Evolutionary conservation across 2,113 vertebrate genomes (phyloP), one percentile per base, ranked within the genome.

Genomic region (Heterotilapia buettikoferi): DNA sequence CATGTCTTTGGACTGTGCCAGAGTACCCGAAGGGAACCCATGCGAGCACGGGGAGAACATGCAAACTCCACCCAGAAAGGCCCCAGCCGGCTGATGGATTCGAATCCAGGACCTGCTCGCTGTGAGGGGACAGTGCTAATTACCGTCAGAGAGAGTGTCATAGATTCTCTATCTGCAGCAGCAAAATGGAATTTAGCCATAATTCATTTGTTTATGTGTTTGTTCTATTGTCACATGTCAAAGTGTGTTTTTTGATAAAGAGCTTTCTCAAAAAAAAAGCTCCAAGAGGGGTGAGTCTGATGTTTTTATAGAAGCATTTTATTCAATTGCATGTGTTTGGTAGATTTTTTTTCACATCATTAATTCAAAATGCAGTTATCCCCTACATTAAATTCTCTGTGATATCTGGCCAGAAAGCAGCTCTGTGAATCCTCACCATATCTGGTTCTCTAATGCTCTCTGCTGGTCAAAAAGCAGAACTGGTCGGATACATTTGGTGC

Each of bases 391-490:
- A 86, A 79, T 88, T 85, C 79, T 31, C 36, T 85, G 24, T 90
- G 81, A 82, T 82, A 71, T 87, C 26, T 61, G 40, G 56, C 89
- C 87, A 82, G 45, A 19, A 26, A 66, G 76, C 36, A 84, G 33
- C 47, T 5, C 63, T 26, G 83, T 80, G 36, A 61, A 21, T 21
- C 33, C 47, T 43, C 56, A 9, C n/a, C 33, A 85, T 90, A 31
- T 52, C 85, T 90, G 80, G 85, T 61, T 94, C 81, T 90, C 68
- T 93, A 40, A 61, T 90, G 92, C 94, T 59, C 94, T 91, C 96
- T 95, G 91, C 93, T 96, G 96, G 94, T 84, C 54, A 50, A 84
- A 82, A 36, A 36, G 43, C 12, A 84, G 76, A 87, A 92, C 53
- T 76, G 61, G 11, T 71, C 8, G 53, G 12, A 50, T 12, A 11